These are phyloP conservation scores for Glomeris marginata DNA, from an alignment of 2,888 invertebrate species.

Conservation along the genomic window DNA sequence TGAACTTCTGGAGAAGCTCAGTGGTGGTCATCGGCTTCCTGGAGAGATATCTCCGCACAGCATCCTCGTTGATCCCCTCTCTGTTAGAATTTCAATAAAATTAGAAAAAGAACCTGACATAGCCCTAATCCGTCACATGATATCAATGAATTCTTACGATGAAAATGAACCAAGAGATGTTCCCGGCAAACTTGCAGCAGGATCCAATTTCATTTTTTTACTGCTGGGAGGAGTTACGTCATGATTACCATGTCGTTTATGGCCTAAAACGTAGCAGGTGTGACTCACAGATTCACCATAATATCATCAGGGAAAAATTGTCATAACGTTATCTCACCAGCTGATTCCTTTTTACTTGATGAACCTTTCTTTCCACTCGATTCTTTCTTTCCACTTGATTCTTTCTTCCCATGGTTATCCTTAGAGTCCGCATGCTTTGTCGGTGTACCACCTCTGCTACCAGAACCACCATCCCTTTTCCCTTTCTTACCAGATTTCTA, in stretches of 20 bases:
- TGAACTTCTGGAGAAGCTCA: constrained; percentile 86
- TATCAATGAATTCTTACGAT: not conserved
- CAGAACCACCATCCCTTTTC: constrained; percentile 17
- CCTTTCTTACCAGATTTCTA: constrained; percentile 21
- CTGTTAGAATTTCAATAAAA: constrained; percentile 42
- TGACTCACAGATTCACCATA: too few species aligned
- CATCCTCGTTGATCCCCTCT: constrained; percentile 84
- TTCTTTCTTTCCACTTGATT: not conserved
- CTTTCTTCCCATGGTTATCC: constrained; percentile 29
- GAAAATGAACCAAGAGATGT: not conserved
- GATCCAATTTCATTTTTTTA: constrained; percentile 16
- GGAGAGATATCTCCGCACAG: constrained; percentile 82
- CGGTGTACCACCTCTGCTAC: constrained; percentile 20
- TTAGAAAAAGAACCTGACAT: constrained; percentile 1
- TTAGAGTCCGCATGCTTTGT: constrained; percentile 9
- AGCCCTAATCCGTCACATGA: not conserved
- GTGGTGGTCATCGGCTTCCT: constrained; percentile 97
- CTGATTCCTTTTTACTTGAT: constrained; percentile 10
- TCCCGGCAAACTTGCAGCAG: constrained; percentile 27
- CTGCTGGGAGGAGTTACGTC: too few species aligned
- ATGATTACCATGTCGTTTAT: too few species aligned
- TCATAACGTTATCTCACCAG: not conserved
- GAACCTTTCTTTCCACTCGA: constrained; percentile 3
- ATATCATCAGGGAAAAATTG: not conserved
- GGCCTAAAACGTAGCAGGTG: too few species aligned